A percentile compares a stretch with the other conserved stretches of the same genome.
Evolutionary conservation across 1,140 invertebrate species (phyloP).

Genomic region (Drosophila kohkoa): DNA sequence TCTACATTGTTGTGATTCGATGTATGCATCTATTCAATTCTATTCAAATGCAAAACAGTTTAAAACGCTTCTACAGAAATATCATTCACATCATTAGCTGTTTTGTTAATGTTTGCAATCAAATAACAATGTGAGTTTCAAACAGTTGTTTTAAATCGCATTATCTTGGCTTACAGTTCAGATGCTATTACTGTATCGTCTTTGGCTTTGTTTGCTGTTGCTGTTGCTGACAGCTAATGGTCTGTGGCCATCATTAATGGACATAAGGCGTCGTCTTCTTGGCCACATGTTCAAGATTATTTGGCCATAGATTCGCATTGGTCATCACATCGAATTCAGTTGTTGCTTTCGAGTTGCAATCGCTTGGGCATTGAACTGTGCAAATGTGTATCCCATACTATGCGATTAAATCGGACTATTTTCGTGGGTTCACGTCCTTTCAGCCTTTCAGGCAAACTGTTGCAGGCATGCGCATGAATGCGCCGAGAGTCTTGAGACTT

Average conservation of each 20-base stretch:
- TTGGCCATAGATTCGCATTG: slow-evolving; percentile 15
- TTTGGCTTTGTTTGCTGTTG: not conserved
- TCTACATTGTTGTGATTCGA: not conserved
- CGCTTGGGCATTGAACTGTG: slow-evolving; percentile 77
- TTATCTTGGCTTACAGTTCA: slow-evolving; percentile 1
- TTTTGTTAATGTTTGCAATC: not conserved
- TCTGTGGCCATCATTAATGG: slow-evolving; percentile 41
- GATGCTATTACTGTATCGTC: slow-evolving; percentile 10
- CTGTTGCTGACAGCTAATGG: slow-evolving; percentile 24
- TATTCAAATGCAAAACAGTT: not conserved
- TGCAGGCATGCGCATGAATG: slow-evolving; percentile 51
- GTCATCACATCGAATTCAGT: slow-evolving; percentile 17
- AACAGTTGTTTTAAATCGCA: slow-evolving; percentile 28
- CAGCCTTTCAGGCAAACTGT: slow-evolving; percentile 37
- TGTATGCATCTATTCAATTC: not conserved
- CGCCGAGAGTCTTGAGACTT: slow-evolving; percentile 26
- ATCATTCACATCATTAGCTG: not conserved
- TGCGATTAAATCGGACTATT: slow-evolving; percentile 15
- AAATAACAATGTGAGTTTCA: not conserved
- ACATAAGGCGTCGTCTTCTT: slow-evolving; percentile 15
- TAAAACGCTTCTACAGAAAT: not conserved
- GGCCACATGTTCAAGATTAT: slow-evolving; percentile 25
- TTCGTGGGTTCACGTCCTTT: slow-evolving; percentile 27
- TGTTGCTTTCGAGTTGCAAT: slow-evolving; percentile 50
- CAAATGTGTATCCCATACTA: slow-evolving; percentile 48